Base-by-base conservation (phyloP, 2,888 invertebrate species). In the Leistus spinibarbis region DNA sequence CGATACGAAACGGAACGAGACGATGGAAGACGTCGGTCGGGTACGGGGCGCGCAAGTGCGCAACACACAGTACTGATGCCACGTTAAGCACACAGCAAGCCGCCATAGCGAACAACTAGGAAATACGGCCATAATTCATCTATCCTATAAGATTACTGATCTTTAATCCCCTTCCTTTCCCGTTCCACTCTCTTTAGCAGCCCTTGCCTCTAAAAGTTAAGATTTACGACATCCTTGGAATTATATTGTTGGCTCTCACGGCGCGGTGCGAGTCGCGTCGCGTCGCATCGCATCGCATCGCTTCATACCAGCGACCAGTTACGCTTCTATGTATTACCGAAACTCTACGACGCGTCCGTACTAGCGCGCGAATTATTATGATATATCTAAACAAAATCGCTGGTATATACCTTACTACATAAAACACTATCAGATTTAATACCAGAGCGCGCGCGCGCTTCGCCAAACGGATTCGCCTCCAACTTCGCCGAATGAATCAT, bases 71-170 rank as follows among this genome's bases (percentile, higher is more conserved):
- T 16, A 77, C 79, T 0, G 63, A 57, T 57, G 24, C 60, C 60
- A 60, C 78, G 10, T 77, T 20, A 3, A 76, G 73, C 27, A 53
- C 76, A 0, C 53, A 54, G 13, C 76, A 77, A 54, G 71, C 9
- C 16, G 54, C 13, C 69, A 54, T 67, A 17, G 63, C 68, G 63
- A 81, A 82, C 82, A 82, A 83, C 82, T 82, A 83, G 84, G 82
- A 85, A 85, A 88, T 87, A 84, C 84, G 84, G 85, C 88, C 89
- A 90, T 91, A 91, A 90, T 88, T 91, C 90, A 90, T 90, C 90
- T 87, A 87, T 86, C 86, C 87, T 88, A 89, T 89, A 89, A 90
- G 90, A 91, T 91, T 90, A 90, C 90, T 90, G 90, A 91, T 91
- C 90, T 91, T 90, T 91, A 91, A 91, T 91, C 91, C 90, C 89